Conservation (phyloP, 2,888 invertebrate genomes). For the Nephrotoma guestfalica region DNA sequence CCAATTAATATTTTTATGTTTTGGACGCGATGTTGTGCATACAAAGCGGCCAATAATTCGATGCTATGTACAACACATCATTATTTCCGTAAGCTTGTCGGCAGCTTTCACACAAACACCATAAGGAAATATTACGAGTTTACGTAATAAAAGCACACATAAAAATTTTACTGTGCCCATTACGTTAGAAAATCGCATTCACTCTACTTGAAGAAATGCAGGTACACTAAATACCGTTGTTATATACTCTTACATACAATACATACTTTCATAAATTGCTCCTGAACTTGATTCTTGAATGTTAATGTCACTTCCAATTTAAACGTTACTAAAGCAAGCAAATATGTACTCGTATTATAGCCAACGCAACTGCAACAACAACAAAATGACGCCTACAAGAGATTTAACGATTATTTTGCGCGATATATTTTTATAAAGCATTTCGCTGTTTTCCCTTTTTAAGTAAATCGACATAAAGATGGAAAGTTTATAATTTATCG, state of each 20-base stretch:
- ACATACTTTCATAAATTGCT: neutral
- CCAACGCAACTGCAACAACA: neutral
- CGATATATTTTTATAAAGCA: neutral
- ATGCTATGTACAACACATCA: neutral
- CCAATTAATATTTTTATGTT: neutral
- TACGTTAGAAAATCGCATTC: no score
- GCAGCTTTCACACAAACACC: neutral
- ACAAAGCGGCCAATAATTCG: neutral
- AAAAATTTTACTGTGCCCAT: no score
- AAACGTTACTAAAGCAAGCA: neutral
- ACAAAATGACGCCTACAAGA: neutral
- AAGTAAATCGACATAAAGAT: neutral
- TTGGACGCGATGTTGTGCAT: neutral
- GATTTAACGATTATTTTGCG: neutral
- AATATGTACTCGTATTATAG: neutral
- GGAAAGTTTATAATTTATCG: neutral
- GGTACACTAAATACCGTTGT: no score
- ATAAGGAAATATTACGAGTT: neutral
- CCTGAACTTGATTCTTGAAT: neutral
- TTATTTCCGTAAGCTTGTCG: neutral
- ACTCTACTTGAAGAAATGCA: no score
- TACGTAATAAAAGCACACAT: neutral
- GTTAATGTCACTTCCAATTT: neutral
- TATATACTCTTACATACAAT: neutral
- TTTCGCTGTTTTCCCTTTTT: neutral